Conservation (phyloP, 2,797 vertebrate species). For the Helarctos malayanus region DNA sequence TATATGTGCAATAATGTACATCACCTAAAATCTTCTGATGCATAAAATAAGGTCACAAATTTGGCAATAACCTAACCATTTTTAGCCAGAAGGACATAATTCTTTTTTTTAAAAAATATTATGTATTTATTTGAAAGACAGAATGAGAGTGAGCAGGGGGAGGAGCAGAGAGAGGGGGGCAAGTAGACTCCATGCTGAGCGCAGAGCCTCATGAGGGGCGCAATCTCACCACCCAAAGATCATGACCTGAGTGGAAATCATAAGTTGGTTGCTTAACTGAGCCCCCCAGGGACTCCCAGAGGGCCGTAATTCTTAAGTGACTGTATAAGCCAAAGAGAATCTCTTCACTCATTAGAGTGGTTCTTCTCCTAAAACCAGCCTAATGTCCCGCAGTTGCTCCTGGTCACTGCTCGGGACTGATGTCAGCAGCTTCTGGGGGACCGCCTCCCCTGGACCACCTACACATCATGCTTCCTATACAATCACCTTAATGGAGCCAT, state of each 20-base stretch:
- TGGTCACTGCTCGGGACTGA: neutral
- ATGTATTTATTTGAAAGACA: neutral
- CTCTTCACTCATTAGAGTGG: neutral
- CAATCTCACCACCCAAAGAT: neutral
- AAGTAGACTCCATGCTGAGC: neutral
- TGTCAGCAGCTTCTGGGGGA: neutral
- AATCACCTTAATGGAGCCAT: neutral
- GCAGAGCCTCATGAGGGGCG: neutral
- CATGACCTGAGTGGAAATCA: neutral
- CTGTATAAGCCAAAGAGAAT: neutral
- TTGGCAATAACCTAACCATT: neutral
- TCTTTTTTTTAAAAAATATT: neutral
- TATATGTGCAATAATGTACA: neutral
- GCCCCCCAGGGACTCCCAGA: neutral
- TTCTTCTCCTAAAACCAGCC: neutral
- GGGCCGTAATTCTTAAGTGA: neutral
- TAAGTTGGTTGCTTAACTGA: neutral
- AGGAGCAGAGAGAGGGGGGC: neutral
- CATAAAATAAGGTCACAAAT: neutral
- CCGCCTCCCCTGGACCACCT: rapidly evolving
- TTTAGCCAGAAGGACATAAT: neutral
- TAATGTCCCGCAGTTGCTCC: rapidly evolving
- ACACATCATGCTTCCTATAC: rapidly evolving
- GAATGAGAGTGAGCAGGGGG: neutral
- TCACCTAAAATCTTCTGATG: neutral